phyloP scores from a whole-genome alignment of 2,797 vertebrate species.

The Typhlichthys eigenmanni region DNA sequence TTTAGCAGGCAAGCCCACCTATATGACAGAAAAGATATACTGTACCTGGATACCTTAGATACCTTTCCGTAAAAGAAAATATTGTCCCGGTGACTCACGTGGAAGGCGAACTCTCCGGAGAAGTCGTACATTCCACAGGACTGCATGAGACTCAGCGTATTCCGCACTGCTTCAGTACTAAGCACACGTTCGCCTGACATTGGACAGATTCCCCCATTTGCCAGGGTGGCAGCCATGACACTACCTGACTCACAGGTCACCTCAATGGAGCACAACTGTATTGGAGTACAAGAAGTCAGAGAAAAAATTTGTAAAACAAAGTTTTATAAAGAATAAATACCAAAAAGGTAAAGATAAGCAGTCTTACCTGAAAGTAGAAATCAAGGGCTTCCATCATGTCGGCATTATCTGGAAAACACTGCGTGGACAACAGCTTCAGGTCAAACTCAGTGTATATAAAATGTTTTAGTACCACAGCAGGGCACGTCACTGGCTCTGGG shows the following conservation, averaged over 20 bases:
- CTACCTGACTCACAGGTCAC: constrained; percentile 88
- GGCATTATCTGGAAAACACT: constrained; percentile 85
- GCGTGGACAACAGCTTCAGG: constrained; percentile 20
- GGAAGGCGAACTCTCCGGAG: constrained; percentile 90
- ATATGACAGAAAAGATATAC: constrained; percentile 3
- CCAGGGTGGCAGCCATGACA: constrained; percentile 88
- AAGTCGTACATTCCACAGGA: constrained; percentile 94
- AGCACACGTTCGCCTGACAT: constrained; percentile 87
- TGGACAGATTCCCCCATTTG: constrained; percentile 90
- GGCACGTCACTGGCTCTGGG: too few species aligned
- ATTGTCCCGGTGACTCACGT: constrained; percentile 66
- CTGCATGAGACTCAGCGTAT: constrained; percentile 91
- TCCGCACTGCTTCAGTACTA: constrained; percentile 85
- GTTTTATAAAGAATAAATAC: not conserved
- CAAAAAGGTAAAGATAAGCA: not conserved
- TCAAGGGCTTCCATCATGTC: constrained; percentile 88
- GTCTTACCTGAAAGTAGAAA: constrained; percentile 89
- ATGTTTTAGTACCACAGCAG: too few species aligned
- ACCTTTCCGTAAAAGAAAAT: too few species aligned
- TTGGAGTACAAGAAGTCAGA: not conserved
- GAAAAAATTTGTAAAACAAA: not conserved
- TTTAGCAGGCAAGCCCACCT: constrained; percentile 92
- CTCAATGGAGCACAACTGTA: constrained; percentile 87
- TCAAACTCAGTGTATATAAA: constrained; percentile 14
- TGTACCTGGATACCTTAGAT: not conserved